Percentiles rank a stretch among this genome's conserved stretches.
Evolutionary conservation across 2,797 vertebrate genomes (phyloP).

Genomic region (Pogoniulus pusillus): DNA sequence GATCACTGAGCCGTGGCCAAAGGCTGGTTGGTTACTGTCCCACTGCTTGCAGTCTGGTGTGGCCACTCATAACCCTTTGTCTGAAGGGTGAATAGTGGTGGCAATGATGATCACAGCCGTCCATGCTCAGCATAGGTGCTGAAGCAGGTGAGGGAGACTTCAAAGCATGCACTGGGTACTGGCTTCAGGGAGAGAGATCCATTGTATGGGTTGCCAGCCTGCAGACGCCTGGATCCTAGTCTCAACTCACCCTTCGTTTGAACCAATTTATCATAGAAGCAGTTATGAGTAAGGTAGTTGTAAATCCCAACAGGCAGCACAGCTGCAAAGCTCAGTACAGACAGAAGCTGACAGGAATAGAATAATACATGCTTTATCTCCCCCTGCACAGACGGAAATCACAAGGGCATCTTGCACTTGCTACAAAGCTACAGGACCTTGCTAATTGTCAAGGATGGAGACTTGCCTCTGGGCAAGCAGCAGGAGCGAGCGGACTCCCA

Average conservation of each 20-base stretch:
- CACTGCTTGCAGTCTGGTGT: accelerated
- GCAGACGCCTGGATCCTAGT: not conserved
- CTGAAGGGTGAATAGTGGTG: accelerated
- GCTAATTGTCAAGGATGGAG: accelerated
- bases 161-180: too few relatives aligned
- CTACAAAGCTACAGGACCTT: not conserved
- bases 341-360: not conserved
- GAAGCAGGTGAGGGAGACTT: not conserved
- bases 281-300: not conserved
- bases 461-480: accelerated
- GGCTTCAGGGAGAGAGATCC: not conserved
- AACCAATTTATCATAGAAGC: not conserved
- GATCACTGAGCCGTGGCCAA: not conserved
- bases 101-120: not conserved
- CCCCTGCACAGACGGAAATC: not conserved
- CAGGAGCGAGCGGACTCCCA: accelerated
- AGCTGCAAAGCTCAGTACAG: not conserved
- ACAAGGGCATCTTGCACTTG: not conserved
- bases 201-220: not conserved
- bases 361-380: not conserved
- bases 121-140: accelerated
- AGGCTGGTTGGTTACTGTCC: not conserved
- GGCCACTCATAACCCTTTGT: not conserved
- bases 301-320: not conserved
- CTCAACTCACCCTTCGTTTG: not conserved